Percentiles rank a stretch among this genome's conserved stretches.
These are phyloP conservation scores for Chironomus striatipennis DNA, from an alignment of 1,140 invertebrate genomes.

Conservation along the genomic window DNA sequence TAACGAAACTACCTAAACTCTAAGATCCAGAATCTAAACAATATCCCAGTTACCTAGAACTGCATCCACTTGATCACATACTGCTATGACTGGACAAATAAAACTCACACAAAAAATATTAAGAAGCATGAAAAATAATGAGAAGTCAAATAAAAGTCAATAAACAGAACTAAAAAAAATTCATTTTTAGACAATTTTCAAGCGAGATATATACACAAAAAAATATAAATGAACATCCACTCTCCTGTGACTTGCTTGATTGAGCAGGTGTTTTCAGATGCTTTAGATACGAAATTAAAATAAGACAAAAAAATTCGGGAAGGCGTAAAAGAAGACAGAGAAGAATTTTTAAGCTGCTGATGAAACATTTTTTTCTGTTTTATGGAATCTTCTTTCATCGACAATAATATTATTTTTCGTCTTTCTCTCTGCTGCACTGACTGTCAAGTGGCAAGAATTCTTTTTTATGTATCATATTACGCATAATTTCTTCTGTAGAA, in stretches of 20 bases:
- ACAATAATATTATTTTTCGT: no score
- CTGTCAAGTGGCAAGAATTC: no score
- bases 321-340: background rate
- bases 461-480: no score
- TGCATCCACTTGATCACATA: no score
- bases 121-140: background rate
- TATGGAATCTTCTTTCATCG: background rate
- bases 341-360: background rate
- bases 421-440: no score
- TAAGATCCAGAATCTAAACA: no score
- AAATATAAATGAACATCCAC: no score
- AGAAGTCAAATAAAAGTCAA: conserved; percentile 8
- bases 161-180: background rate
- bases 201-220: background rate
- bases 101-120: no score
- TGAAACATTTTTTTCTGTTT: conserved; percentile 7
- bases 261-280: conserved; percentile 1
- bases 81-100: no score
- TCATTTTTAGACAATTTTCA: background rate
- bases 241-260: background rate
- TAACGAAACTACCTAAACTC: no score
- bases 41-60: no score
- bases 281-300: background rate
- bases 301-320: background rate
- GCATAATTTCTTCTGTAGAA: no score